Conservation (phyloP, 2,888 invertebrate genomes). For the Lycophotia porphyrea region DNA sequence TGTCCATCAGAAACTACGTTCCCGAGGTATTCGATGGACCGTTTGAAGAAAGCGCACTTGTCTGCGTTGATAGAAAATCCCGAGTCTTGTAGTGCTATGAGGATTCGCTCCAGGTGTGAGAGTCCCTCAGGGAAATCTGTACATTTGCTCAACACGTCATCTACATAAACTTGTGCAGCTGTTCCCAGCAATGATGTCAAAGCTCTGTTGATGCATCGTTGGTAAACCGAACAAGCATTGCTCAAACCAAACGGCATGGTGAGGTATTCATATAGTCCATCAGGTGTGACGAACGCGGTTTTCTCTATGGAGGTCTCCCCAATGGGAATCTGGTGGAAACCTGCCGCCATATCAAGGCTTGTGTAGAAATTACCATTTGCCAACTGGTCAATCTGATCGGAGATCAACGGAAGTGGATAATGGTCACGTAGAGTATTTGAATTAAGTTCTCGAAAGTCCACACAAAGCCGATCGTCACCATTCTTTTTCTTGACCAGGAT, state of each 20-base stretch:
- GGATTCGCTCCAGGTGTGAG: constrained; percentile 49
- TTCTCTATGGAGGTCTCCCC: constrained; percentile 61
- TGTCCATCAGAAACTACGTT: constrained; percentile 62
- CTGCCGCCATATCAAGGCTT: constrained; percentile 47
- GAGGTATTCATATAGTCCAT: constrained; percentile 67
- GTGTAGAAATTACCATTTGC: constrained; percentile 30
- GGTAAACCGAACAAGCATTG: constrained; percentile 62
- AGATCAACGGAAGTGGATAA: constrained; percentile 11
- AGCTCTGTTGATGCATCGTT: constrained; percentile 27
- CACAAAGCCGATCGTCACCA: constrained; percentile 8
- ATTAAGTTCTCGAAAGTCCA: constrained; percentile 9
- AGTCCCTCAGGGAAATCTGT: constrained; percentile 53
- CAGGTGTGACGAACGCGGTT: no score
- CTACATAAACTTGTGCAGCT: constrained; percentile 63
- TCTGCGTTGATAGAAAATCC: constrained; percentile 69
- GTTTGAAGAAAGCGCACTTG: constrained; percentile 64
- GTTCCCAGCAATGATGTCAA: not conserved
- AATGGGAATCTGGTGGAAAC: constrained; percentile 61
- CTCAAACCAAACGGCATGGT: constrained; percentile 69
- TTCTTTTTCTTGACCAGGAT: constrained; percentile 15
- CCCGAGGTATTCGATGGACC: constrained; percentile 60
- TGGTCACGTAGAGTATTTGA: constrained; percentile 8
- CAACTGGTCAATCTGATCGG: constrained; percentile 21
- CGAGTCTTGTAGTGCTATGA: constrained; percentile 56
- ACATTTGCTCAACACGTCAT: constrained; percentile 67